Conservation (phyloP, 2,113 vertebrate genomes). For the Cynoglossus semilaevis region DNA sequence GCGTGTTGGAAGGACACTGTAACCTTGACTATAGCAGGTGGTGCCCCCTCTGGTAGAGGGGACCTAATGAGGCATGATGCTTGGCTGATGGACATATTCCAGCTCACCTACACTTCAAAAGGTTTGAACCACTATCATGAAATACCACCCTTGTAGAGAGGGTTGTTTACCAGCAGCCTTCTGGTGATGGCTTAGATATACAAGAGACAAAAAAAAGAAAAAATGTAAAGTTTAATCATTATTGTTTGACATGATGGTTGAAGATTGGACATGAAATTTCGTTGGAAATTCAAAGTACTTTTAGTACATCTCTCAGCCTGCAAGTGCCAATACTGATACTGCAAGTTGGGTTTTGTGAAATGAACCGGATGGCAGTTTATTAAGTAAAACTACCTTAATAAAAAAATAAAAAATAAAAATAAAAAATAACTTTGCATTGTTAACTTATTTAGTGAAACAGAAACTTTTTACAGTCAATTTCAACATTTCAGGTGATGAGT, state of each 20-base stretch:
- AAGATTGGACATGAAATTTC: too few relatives aligned
- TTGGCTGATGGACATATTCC: constrained; percentile 46
- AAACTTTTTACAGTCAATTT: too few relatives aligned
- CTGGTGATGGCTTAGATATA: background rate
- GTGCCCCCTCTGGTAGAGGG: constrained; percentile 50
- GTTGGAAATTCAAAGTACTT: too few relatives aligned
- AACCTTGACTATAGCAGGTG: constrained; percentile 64
- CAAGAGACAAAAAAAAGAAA: background rate
- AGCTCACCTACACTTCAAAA: constrained; percentile 47
- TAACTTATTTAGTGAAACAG: too few relatives aligned
- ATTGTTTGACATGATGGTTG: background rate
- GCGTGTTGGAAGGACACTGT: constrained; percentile 31
- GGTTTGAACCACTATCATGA: constrained; percentile 22
- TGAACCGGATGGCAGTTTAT: too few relatives aligned
- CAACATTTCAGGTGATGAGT: too few relatives aligned
- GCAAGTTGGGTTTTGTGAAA: too few relatives aligned
- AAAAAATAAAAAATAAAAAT: too few relatives aligned
- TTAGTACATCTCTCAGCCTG: too few relatives aligned
- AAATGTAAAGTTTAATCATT: background rate
- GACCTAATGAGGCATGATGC: constrained; percentile 51
- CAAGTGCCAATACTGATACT: too few relatives aligned
- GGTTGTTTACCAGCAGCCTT: constrained; percentile 6
- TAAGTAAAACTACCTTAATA: too few relatives aligned
- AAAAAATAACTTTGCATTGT: too few relatives aligned
- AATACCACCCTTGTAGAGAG: constrained; percentile 28